These are phyloP conservation scores for Pseudomyrmex pallidus DNA, from an alignment of 1,140 invertebrate species.

Conservation along the genomic window DNA sequence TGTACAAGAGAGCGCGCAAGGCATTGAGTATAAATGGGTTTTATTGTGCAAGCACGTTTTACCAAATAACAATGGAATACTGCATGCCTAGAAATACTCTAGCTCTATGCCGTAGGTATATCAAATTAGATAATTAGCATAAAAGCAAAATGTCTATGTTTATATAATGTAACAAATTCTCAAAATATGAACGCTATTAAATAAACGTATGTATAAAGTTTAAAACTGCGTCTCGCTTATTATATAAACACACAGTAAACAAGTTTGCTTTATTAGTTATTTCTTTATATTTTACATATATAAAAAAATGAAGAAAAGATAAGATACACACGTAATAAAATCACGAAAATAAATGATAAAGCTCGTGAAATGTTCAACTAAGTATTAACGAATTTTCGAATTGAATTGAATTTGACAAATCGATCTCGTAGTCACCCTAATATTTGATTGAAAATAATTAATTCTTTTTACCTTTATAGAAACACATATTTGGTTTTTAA, in stretches of 20 bases:
- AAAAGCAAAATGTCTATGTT: conserved; percentile 73
- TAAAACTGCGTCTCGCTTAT: neutral
- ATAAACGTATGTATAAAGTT: conserved; percentile 62
- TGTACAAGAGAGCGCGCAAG: conserved; percentile 31
- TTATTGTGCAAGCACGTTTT: conserved; percentile 62
- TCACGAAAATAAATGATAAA: too few relatives aligned
- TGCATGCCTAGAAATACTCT: conserved; percentile 67
- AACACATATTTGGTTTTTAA: too few relatives aligned
- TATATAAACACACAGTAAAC: neutral
- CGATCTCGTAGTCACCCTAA: too few relatives aligned
- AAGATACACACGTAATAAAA: too few relatives aligned
- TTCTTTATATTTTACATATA: too few relatives aligned
- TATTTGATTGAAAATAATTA: too few relatives aligned
- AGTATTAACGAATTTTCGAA: too few relatives aligned
- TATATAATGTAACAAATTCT: conserved; percentile 73
- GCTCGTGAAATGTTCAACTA: too few relatives aligned
- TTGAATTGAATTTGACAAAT: too few relatives aligned
- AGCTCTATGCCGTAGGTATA: conserved; percentile 63
- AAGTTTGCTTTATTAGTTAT: too few relatives aligned
- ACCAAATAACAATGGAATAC: conserved; percentile 67
- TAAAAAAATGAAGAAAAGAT: too few relatives aligned
- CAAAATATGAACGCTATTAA: conserved; percentile 67
- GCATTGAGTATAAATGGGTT: conserved; percentile 61
- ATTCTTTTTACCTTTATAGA: too few relatives aligned
- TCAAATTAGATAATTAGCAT: conserved; percentile 67